Conservation (phyloP, 2,888 invertebrate species). For the Linhomoeus sp. region DNA sequence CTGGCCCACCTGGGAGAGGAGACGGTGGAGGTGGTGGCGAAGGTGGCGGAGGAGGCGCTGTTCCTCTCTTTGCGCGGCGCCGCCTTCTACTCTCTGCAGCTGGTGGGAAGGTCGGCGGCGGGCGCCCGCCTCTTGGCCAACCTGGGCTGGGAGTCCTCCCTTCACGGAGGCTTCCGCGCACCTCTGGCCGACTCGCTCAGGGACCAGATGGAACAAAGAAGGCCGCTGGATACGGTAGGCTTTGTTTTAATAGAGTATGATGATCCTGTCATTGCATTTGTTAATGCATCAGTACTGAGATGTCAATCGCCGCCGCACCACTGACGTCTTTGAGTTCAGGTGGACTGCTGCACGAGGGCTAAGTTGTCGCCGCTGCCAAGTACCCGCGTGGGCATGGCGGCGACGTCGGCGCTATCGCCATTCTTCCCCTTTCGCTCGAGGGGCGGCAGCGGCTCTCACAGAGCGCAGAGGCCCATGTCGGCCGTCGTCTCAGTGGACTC, state of each 20-base stretch:
- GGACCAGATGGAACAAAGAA: too few relatives aligned
- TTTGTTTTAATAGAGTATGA: background rate
- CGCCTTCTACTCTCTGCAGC: constrained; percentile 20
- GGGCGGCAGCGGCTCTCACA: background rate
- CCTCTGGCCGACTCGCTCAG: too few relatives aligned
- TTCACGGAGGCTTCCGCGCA: background rate
- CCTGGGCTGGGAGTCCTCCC: constrained; percentile 5
- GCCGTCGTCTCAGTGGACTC: background rate
- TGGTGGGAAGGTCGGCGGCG: constrained; percentile 11
- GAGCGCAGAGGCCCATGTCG: background rate
- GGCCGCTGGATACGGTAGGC: too few relatives aligned
- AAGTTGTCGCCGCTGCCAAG: background rate
- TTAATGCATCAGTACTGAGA: too few relatives aligned
- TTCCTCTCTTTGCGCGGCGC: constrained; percentile 18
- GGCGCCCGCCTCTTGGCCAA: constrained; percentile 5
- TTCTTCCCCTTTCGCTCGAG: background rate
- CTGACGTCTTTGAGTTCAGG: too few relatives aligned
- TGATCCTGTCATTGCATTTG: background rate
- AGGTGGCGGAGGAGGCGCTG: constrained; percentile 15
- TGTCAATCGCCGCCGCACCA: too few relatives aligned
- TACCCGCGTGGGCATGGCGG: background rate
- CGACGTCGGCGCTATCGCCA: too few relatives aligned
- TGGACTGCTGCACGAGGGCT: too few relatives aligned
- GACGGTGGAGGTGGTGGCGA: constrained; percentile 4
- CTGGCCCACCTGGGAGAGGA: constrained; percentile 7